These are phyloP conservation scores for Branchipolynoe longqiensis DNA, from an alignment of 2,888 invertebrate genomes.

Conservation along the genomic window DNA sequence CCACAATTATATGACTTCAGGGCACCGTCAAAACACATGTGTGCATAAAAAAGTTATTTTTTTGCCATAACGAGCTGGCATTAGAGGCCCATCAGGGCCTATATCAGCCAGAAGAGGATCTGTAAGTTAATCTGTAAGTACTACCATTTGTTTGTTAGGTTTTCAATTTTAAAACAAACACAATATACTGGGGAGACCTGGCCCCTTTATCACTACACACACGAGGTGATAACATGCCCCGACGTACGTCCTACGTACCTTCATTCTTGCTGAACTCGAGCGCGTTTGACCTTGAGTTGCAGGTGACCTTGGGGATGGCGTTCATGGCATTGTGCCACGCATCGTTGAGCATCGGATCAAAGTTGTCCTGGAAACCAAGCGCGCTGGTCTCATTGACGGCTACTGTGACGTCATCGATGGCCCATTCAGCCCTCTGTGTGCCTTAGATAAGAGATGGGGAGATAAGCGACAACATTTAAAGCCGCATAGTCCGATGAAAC, in stretches of 20 bases:
- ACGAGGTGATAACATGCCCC: background rate
- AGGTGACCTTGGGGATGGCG: constrained; percentile 79
- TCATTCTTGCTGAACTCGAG: constrained; percentile 80
- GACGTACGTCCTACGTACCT: constrained; percentile 67
- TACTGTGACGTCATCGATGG: constrained; percentile 81
- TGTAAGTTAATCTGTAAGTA: too few species aligned
- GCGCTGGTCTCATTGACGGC: constrained; percentile 80
- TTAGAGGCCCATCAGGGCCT: too few species aligned
- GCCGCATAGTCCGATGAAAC: too few species aligned
- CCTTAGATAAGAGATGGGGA: constrained; percentile 69
- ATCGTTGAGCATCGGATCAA: constrained; percentile 78
- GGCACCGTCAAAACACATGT: too few species aligned
- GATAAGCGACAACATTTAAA: background rate
- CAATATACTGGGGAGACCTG: too few species aligned
- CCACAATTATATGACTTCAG: too few species aligned
- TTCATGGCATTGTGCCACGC: constrained; percentile 81
- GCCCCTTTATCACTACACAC: background rate
- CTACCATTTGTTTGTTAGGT: too few species aligned
- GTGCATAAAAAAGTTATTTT: too few species aligned
- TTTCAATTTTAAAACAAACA: too few species aligned
- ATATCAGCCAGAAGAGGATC: too few species aligned
- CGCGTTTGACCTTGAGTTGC: constrained; percentile 78
- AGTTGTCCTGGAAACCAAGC: constrained; percentile 80
- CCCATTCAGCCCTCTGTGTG: constrained; percentile 80
- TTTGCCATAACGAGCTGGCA: too few species aligned